A percentile compares a stretch with the other conserved stretches of the same genome.
Evolutionary conservation across 2,113 vertebrate genomes (phyloP).

Genomic region (Coryphaenoides rupestris): DNA sequence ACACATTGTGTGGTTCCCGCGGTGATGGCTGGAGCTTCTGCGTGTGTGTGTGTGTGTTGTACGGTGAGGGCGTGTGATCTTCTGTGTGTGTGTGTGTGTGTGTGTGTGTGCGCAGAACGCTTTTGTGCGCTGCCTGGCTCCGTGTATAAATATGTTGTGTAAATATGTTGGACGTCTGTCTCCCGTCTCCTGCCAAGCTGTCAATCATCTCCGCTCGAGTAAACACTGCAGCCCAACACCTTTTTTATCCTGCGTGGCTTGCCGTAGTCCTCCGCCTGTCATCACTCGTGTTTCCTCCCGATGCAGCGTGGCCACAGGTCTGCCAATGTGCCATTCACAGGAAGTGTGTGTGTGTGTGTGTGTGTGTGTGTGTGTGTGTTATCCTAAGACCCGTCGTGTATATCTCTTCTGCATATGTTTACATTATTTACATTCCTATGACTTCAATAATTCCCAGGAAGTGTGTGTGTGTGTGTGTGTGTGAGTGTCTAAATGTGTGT

Average conservation of each 20-base stretch:
- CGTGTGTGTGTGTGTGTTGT: neutral
- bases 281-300: constrained; percentile 47
- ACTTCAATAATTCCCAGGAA: too few species aligned
- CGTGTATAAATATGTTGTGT: constrained; percentile 21
- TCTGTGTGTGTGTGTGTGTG: neutral
- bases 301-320: constrained; percentile 53
- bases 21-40: neutral
- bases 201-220: constrained; percentile 42
- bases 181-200: constrained; percentile 51
- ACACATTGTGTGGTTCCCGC: constrained; percentile 7
- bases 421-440: too few species aligned
- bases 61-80: neutral
- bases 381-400: too few species aligned
- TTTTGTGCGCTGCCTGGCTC: neutral
- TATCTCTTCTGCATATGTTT: too few species aligned
- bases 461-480: neutral
- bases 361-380: constrained; percentile 62
- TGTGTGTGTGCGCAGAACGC: neutral
- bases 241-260: constrained; percentile 44
- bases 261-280: constrained; percentile 56
- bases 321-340: constrained; percentile 57
- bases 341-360: constrained; percentile 29
- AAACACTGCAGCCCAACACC: constrained; percentile 29
- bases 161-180: constrained; percentile 52
- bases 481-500: neutral